These are phyloP conservation scores for Sminthurides aquaticus DNA, from an alignment of 2,888 invertebrate species.

Conservation along the genomic window DNA sequence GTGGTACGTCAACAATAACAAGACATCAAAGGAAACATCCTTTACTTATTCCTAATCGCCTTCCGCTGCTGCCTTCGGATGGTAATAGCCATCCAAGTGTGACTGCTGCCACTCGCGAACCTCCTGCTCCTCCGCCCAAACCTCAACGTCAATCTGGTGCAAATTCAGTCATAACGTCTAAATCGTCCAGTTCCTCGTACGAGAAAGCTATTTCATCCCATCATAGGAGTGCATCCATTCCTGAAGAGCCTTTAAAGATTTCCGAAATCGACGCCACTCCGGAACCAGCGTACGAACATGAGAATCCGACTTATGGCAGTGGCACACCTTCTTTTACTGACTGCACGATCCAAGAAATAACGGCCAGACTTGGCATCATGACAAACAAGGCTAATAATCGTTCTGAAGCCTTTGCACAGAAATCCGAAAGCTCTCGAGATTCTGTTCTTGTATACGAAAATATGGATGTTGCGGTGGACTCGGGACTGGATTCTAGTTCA, in stretches of 20 bases:
- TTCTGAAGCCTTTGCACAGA: not conserved
- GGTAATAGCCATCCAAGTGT: constrained; percentile 12
- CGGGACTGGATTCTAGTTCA: no score
- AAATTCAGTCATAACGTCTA: no score
- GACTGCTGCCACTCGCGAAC: constrained; percentile 19
- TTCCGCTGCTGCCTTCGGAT: constrained; percentile 27
- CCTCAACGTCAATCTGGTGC: constrained; percentile 29
- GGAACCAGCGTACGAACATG: not conserved
- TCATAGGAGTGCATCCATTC: not conserved
- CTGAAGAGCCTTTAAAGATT: constrained; percentile 1
- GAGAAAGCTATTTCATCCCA: not conserved
- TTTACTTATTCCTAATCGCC: constrained; percentile 60
- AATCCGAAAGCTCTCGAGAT: not conserved
- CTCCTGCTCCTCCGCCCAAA: constrained; percentile 39
- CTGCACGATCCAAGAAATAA: not conserved
- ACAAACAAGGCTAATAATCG: not conserved
- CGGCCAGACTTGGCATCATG: not conserved
- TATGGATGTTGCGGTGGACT: no score
- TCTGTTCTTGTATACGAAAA: constrained; percentile 19
- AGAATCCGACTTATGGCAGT: not conserved
- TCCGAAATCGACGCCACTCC: not conserved
- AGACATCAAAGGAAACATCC: constrained; percentile 75
- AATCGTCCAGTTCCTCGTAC: not conserved
- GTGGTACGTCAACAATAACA: constrained; percentile 44
- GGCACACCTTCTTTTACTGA: not conserved